phyloP scores from a whole-genome alignment of 2,113 vertebrate genomes.

The Halcyon senegalensis region DNA sequence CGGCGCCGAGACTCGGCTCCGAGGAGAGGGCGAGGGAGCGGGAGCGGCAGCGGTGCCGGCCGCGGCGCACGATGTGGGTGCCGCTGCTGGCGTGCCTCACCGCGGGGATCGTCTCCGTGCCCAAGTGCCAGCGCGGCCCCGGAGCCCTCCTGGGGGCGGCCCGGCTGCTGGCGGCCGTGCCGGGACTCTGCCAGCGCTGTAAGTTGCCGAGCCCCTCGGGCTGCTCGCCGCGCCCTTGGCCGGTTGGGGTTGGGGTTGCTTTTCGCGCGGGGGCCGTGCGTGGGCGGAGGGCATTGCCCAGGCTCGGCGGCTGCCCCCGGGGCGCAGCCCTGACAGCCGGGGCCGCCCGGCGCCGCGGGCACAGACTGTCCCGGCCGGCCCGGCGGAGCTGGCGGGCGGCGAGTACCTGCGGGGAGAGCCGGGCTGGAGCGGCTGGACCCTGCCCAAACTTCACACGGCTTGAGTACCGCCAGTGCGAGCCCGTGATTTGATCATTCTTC shows the following conservation, averaged over 20 bases:
- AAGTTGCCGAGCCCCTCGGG: conserved; percentile 50
- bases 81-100: conserved; percentile 64
- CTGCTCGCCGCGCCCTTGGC: background rate
- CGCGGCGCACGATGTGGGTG: conserved; percentile 70
- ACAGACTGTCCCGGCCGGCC: background rate
- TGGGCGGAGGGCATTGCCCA: background rate
- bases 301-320: background rate
- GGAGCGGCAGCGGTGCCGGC: background rate
- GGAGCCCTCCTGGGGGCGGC: conserved; percentile 62
- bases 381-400: background rate
- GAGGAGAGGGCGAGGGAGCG: background rate
- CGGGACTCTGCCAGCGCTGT: conserved; percentile 74
- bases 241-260: background rate
- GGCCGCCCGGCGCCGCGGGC: background rate
- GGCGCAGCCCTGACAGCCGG: background rate
- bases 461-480: background rate
- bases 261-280: background rate
- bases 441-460: fast-evolving
- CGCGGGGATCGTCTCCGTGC: conserved; percentile 64
- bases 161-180: conserved; percentile 69
- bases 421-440: background rate
- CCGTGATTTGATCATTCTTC: fast-evolving
- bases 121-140: conserved; percentile 69
- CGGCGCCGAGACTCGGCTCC: background rate
- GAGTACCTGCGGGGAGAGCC: background rate